A percentile compares a stretch with the other conserved stretches of the same genome.
Conservation (phyloP, 2,113 vertebrate genomes). For the Okapia johnstoni region DNA sequence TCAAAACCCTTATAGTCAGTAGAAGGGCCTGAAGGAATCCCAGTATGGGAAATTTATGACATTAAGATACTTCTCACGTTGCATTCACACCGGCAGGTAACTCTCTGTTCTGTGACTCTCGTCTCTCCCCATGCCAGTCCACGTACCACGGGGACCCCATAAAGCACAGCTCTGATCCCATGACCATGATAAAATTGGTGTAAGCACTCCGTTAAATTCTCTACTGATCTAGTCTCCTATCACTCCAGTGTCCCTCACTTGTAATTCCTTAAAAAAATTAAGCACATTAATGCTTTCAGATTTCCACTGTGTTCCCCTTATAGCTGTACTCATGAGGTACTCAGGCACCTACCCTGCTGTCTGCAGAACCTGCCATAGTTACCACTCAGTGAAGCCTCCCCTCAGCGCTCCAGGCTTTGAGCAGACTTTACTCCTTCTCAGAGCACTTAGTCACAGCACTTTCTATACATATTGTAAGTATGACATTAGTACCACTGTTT, state of each 20-base stretch:
- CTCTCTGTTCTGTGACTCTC: neutral
- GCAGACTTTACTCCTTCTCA: neutral
- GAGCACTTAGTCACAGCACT: neutral
- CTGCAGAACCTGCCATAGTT: neutral
- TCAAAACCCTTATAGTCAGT: neutral
- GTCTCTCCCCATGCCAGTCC: neutral
- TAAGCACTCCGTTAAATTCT: neutral
- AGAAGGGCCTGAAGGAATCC: neutral
- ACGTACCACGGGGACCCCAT: fast-evolving
- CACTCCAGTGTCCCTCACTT: neutral
- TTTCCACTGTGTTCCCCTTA: neutral
- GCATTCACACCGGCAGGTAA: neutral
- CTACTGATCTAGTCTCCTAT: neutral
- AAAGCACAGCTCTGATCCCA: neutral
- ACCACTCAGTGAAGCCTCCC: neutral
- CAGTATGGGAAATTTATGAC: neutral
- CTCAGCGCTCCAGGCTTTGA: neutral
- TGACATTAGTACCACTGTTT: neutral
- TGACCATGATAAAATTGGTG: neutral
- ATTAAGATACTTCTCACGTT: neutral
- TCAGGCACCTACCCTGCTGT: neutral
- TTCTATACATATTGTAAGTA: neutral
- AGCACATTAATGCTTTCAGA: neutral
- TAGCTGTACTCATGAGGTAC: neutral
- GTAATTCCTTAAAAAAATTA: neutral